A percentile compares a stretch with the other conserved stretches of the same genome.
Evolutionary conservation across 23 tunicate species (phyloP).

Genomic region (Pegea sp.): DNA sequence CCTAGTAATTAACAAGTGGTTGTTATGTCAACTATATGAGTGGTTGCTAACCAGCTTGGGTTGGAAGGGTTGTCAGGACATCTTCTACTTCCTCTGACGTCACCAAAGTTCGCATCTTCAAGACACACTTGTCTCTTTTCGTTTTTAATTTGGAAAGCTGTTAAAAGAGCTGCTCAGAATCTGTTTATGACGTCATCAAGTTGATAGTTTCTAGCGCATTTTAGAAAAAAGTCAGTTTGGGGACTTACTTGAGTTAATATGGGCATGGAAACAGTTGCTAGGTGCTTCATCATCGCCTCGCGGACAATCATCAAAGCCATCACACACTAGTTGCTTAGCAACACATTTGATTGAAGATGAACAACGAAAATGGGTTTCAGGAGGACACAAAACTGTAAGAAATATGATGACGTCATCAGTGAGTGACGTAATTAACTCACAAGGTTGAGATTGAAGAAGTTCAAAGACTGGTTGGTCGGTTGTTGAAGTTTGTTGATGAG

Average conservation of each 20-base stretch:
- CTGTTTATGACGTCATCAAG: neutral
- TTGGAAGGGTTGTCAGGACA: constrained; percentile 46
- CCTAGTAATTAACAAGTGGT: constrained; percentile 20
- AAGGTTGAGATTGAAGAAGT: no score
- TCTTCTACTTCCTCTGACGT: constrained; percentile 37
- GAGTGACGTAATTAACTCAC: no score
- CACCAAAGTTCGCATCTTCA: constrained; percentile 53
- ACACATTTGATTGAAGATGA: constrained; percentile 20
- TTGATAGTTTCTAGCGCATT: neutral
- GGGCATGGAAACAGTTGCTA: constrained; percentile 15
- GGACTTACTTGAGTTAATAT: constrained; percentile 9
- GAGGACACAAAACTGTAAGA: no score
- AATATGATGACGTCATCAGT: no score
- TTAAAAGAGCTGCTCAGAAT: neutral
- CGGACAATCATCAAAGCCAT: constrained; percentile 56
- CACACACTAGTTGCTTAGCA: constrained; percentile 20
- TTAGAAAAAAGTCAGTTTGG: constrained; percentile 1
- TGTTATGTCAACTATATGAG: no score
- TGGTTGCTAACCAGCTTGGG: no score
- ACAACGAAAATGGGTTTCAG: no score
- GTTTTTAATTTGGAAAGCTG: constrained; percentile 60
- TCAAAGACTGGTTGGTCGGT: no score
- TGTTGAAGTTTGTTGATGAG: no score
- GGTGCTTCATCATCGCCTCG: constrained; percentile 27
- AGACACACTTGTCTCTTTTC: constrained; percentile 44